phyloP scores from a whole-genome alignment of 2,888 invertebrate species.

The Polydrusus tereticollis region DNA sequence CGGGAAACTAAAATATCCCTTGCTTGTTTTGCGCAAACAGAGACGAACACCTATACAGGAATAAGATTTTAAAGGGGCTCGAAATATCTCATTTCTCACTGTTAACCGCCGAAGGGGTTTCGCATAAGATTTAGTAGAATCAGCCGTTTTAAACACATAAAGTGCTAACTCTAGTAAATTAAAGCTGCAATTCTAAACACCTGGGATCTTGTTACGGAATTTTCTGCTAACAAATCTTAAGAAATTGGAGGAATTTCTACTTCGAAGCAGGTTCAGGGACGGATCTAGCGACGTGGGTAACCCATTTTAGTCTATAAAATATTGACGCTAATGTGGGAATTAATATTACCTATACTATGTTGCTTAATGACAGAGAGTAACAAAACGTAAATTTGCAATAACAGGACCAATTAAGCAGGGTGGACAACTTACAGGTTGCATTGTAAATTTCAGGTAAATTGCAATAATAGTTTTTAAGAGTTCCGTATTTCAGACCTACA shows the following conservation, averaged over 20 bases:
- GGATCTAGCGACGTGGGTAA: too few relatives aligned
- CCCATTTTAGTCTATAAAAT: too few relatives aligned
- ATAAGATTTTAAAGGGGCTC: slow-evolving; percentile 41
- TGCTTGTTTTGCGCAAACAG: background rate
- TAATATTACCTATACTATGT: too few relatives aligned
- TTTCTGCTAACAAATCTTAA: slow-evolving; percentile 28
- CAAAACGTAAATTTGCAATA: too few relatives aligned
- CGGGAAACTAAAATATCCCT: background rate
- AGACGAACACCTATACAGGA: slow-evolving; percentile 18
- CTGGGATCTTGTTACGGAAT: slow-evolving; percentile 28
- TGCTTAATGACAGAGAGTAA: too few relatives aligned
- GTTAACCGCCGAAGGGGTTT: slow-evolving; percentile 36
- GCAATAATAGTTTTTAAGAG: too few relatives aligned
- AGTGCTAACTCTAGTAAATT: slow-evolving; percentile 50
- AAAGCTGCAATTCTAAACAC: slow-evolving; percentile 42
- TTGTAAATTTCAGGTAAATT: too few relatives aligned
- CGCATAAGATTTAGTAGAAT: slow-evolving; percentile 41
- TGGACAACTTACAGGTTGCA: too few relatives aligned
- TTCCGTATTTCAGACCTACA: too few relatives aligned
- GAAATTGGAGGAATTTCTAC: slow-evolving; percentile 5
- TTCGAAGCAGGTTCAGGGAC: background rate
- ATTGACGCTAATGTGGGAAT: background rate
- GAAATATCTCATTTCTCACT: slow-evolving; percentile 42
- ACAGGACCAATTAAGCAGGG: too few relatives aligned
- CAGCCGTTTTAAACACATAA: slow-evolving; percentile 43